These are phyloP conservation scores for Drosophila fungiperda DNA, from an alignment of 2,888 invertebrate genomes.

Conservation along the genomic window DNA sequence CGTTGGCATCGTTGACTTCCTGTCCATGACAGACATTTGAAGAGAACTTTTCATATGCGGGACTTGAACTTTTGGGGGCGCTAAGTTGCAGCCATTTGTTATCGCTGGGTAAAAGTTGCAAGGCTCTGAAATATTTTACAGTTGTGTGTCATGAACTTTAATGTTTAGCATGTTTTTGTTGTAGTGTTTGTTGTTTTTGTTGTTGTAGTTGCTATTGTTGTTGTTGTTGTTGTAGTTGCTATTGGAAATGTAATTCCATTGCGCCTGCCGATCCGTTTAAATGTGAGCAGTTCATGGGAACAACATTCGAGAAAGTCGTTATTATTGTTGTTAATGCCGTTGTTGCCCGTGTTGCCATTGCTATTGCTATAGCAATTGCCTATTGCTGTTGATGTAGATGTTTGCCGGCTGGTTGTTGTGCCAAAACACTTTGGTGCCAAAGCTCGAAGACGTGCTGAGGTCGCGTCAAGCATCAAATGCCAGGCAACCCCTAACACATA, in stretches of 20 bases:
- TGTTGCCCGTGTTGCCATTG: conserved; percentile 40
- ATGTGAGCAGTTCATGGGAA: conserved; percentile 78
- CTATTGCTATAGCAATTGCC: conserved; percentile 29
- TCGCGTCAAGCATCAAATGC: conserved; percentile 53
- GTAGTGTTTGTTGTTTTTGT: conserved; percentile 26
- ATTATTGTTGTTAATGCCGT: conserved; percentile 41
- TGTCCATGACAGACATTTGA: conserved; percentile 59
- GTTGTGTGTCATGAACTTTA: conserved; percentile 79
- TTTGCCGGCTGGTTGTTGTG: conserved; percentile 28
- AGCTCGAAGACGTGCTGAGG: conserved; percentile 58
- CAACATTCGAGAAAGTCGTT: conserved; percentile 69
- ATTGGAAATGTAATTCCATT: conserved; percentile 59
- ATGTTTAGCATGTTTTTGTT: conserved; percentile 65
- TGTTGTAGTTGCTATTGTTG: conserved; percentile 27
- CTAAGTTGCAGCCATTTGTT: conserved; percentile 75
- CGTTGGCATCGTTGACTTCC: conserved; percentile 59
- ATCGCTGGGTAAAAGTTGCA: conserved; percentile 74
- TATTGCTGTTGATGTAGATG: conserved; percentile 34
- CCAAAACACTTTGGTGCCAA: conserved; percentile 31
- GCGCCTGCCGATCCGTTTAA: conserved; percentile 68
- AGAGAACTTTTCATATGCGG: conserved; percentile 73
- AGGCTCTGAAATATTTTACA: conserved; percentile 73
- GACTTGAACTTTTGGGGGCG: conserved; percentile 76
- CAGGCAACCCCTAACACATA: conserved; percentile 53
- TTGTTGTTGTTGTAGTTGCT: conserved; percentile 25